These are phyloP conservation scores for Drosophila sturtevanti DNA, from an alignment of 1,140 invertebrate genomes.

Conservation along the genomic window DNA sequence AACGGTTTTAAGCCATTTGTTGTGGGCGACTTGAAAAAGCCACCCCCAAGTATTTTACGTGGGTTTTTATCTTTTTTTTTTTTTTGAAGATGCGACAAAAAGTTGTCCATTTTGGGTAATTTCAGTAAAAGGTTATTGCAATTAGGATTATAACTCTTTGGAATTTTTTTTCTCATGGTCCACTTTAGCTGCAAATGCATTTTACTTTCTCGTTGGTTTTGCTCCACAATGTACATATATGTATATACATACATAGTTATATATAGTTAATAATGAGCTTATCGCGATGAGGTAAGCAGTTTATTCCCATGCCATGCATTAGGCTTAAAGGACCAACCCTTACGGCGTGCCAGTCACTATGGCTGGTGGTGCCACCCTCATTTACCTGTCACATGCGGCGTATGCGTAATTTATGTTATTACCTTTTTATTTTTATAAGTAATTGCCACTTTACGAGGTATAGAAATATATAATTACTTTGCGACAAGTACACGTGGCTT, in stretches of 20 bases:
- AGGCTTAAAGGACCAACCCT: conserved; percentile 7
- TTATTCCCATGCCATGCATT: background rate
- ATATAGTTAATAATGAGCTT: conserved; percentile 1
- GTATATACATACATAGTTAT: background rate
- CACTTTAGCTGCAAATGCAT: background rate
- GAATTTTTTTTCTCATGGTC: too few relatives aligned
- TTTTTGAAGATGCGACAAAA: background rate
- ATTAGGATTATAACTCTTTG: background rate
- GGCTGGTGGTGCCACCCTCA: background rate
- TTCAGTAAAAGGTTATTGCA: conserved; percentile 4
- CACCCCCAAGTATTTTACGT: background rate
- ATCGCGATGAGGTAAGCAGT: background rate
- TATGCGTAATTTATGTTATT: conserved; percentile 60
- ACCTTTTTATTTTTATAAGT: conserved; percentile 40
- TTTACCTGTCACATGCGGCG: conserved; percentile 31
- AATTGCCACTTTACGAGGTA: conserved; percentile 38
- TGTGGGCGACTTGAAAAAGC: background rate
- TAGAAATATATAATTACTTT: conserved; percentile 52
- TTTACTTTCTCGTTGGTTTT: background rate
- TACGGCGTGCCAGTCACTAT: background rate
- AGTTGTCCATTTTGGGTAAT: background rate
- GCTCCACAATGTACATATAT: too few relatives aligned
- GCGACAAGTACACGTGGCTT: conserved; percentile 52
- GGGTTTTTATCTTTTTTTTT: too few relatives aligned
- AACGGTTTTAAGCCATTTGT: conserved; percentile 5